These are phyloP conservation scores for Cheilosia urbana DNA, from an alignment of 2,888 invertebrate genomes.

Conservation along the genomic window DNA sequence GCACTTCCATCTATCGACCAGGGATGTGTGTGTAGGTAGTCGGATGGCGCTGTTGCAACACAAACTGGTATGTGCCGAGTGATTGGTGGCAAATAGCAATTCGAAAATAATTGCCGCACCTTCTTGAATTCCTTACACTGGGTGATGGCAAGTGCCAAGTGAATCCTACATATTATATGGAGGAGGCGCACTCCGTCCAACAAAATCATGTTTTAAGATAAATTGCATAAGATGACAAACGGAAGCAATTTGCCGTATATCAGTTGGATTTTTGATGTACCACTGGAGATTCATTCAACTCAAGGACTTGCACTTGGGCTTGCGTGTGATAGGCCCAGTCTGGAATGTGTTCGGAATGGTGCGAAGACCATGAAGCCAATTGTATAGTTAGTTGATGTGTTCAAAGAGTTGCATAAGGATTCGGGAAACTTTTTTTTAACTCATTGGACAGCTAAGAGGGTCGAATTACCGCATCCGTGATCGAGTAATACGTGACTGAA, in stretches of 20 bases:
- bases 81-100: conserved; percentile 70
- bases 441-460: conserved; percentile 13
- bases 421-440: conserved; percentile 6
- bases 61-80: conserved; percentile 43
- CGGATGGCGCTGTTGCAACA: conserved; percentile 26
- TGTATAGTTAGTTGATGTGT: conserved; percentile 45
- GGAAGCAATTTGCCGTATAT: conserved; percentile 76
- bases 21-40: conserved; percentile 38
- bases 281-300: conserved; percentile 42
- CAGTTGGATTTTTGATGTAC: conserved; percentile 66
- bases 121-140: conserved; percentile 47
- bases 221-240: conserved; percentile 76
- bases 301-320: conserved; percentile 21
- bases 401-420: conserved; percentile 30
- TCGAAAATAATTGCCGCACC: conserved; percentile 72
- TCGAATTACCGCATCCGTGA: too few relatives aligned
- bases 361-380: conserved; percentile 11
- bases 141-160: neutral
- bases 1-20: conserved; percentile 17
- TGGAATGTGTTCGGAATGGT: neutral
- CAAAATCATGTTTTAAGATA: conserved; percentile 51
- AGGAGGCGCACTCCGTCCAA: conserved; percentile 11
- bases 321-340: conserved; percentile 24
- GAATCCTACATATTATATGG: neutral
- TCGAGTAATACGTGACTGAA: too few relatives aligned